phyloP scores from a whole-genome alignment of 2,113 vertebrate genomes.

The Spheniscus mendiculus region DNA sequence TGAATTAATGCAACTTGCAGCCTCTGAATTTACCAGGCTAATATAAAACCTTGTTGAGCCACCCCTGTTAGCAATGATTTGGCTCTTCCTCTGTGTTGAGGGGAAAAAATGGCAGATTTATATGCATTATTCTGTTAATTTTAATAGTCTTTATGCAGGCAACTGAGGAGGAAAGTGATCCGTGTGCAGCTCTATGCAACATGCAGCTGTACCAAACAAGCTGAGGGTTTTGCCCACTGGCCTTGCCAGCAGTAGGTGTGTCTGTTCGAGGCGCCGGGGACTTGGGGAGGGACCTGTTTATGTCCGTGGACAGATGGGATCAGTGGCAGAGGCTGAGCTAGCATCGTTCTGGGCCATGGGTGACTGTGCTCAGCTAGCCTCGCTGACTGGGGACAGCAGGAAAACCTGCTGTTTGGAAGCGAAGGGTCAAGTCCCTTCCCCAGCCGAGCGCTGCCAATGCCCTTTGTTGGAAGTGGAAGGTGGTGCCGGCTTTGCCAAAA shows the following conservation, averaged over 20 bases:
- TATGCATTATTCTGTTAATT: not conserved
- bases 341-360: not conserved
- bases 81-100: not conserved
- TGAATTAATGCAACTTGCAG: not conserved
- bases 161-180: not conserved
- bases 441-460: not conserved
- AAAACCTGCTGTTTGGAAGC: not conserved
- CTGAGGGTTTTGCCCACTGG: not conserved
- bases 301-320: not conserved
- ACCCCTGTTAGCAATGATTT: not conserved
- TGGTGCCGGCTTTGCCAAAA: not conserved
- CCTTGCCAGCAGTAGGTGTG: not conserved
- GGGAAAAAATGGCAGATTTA: not conserved
- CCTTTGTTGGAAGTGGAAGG: slow-evolving; percentile 42
- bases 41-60: not conserved
- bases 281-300: not conserved
- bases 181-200: not conserved
- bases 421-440: not conserved
- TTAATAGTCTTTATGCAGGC: not conserved
- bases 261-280: not conserved
- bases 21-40: not conserved
- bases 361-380: not conserved
- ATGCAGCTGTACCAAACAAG: not conserved
- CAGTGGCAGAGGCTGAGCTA: not conserved
- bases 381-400: not conserved